phyloP scores from a whole-genome alignment of 2,113 vertebrate genomes.

The Campylomormyrus numenius region DNA sequence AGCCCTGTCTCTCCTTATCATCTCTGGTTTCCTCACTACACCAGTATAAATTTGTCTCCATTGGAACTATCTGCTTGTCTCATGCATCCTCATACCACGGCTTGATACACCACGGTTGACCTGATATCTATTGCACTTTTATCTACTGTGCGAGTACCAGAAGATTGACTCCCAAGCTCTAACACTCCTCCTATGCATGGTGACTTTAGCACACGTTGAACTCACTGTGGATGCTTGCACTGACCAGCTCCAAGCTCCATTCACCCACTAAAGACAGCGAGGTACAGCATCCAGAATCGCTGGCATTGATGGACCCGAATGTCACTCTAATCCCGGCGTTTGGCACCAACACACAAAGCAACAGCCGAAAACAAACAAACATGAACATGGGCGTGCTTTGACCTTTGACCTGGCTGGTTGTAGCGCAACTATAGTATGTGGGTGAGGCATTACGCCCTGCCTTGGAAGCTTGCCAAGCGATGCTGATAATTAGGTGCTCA shows the following conservation, averaged over 20 bases:
- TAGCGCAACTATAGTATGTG: not conserved
- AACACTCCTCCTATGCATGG: not conserved
- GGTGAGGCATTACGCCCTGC: not conserved
- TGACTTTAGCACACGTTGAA: not conserved
- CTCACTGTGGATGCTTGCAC: not conserved
- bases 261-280: not conserved
- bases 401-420: not conserved
- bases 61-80: constrained; percentile 36
- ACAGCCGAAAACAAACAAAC: not conserved
- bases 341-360: not conserved
- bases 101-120: not conserved
- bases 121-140: constrained; percentile 29
- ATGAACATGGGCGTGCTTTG: not conserved
- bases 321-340: not conserved
- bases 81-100: constrained; percentile 23
- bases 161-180: not conserved
- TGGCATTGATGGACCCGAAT: not conserved
- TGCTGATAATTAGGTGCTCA: constrained; percentile 30
- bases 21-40: not conserved
- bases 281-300: not conserved
- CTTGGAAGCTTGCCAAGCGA: not conserved
- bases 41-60: constrained; percentile 30
- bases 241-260: not conserved
- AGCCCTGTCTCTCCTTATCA: not conserved
- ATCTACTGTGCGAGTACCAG: not conserved